Base-by-base conservation (phyloP, 2,797 vertebrate species). In the Coccyzus lansbergi region DNA sequence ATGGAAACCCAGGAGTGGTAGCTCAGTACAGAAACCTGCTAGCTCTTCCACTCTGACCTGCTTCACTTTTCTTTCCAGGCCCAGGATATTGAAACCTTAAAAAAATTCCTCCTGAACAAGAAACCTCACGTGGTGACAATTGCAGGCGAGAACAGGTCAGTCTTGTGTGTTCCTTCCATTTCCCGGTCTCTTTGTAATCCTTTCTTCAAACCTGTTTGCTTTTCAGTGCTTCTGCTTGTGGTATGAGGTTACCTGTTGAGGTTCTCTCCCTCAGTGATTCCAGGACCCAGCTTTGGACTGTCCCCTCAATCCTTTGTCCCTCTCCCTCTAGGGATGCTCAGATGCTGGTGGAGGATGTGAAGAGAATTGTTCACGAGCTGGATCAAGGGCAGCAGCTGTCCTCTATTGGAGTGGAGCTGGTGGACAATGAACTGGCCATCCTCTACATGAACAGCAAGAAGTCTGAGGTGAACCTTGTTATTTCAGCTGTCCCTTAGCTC, bases 391-490 rank as follows among this genome's bases (percentile, higher is more conserved):
- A 99, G 9, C 99, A 99, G 81, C 97, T 99, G 83, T 99, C 99
- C 2, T 97, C 99, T 2, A 98, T 99, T 1, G 99, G 99, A 29
- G 99, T 99, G 77, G 99, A 99, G 92, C 97, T 99, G 86, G 98
- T 99, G 67, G 99, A 99, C 97, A 99, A 99, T 6, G 99, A 99
- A 55, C 86, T 99, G 91, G 98, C 99, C 65, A 98, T 98, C 12
- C 98, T 99, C n/a, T 99, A 99, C 96, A 99, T 99, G 99, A 99
- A 99, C 98, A 99, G 99, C 98, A 99, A 99, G 97, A 99, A 99
- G 90, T 99, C 99, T 12, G 99, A 99, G 98, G 99, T 99, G 94
- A 97, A 24, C 36, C 52, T 86, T 85, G 40, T 83, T 85, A 29
- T 49, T 90, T 14, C 52, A 88, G 63, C 56, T 65, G 2, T 68